phyloP scores from a whole-genome alignment of 2,888 invertebrate genomes.

The Stenichneumon culpator region DNA sequence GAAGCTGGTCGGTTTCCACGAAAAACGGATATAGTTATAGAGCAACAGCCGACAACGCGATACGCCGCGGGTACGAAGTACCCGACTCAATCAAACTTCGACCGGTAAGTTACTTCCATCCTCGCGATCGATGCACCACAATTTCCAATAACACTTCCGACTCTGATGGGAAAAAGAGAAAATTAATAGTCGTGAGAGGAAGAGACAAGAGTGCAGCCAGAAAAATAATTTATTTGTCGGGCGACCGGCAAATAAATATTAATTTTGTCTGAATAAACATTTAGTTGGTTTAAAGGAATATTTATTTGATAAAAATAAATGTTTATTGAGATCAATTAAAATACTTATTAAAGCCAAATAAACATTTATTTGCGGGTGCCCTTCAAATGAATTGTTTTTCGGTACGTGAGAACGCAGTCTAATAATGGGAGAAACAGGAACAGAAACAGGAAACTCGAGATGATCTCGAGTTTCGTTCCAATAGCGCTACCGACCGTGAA shows the following conservation, averaged over 20 bases:
- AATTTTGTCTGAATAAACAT: too few species aligned
- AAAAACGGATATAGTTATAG: neutral
- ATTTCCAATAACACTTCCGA: neutral
- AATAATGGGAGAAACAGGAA: neutral
- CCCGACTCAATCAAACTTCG: constrained; percentile 15
- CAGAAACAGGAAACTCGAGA: neutral
- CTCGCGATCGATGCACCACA: neutral
- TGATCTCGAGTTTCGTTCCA: neutral
- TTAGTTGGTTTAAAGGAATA: too few species aligned
- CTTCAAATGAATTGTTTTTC: too few species aligned
- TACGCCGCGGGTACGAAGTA: neutral
- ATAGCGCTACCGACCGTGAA: neutral
- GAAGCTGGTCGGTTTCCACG: constrained; percentile 6
- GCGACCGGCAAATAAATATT: too few species aligned
- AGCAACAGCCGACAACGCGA: neutral
- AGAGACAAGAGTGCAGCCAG: too few species aligned
- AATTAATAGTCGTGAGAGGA: neutral
- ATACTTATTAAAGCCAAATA: too few species aligned
- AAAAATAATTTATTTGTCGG: too few species aligned
- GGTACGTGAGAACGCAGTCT: neutral
- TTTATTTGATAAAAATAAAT: too few species aligned
- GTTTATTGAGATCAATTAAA: too few species aligned
- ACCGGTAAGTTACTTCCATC: neutral
- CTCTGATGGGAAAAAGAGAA: too few species aligned
- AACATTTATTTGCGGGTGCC: too few species aligned